A percentile compares a stretch with the other conserved stretches of the same genome.
Evolutionary conservation across 2,888 invertebrate genomes (phyloP).

Genomic region (Yponomeuta malinellus): DNA sequence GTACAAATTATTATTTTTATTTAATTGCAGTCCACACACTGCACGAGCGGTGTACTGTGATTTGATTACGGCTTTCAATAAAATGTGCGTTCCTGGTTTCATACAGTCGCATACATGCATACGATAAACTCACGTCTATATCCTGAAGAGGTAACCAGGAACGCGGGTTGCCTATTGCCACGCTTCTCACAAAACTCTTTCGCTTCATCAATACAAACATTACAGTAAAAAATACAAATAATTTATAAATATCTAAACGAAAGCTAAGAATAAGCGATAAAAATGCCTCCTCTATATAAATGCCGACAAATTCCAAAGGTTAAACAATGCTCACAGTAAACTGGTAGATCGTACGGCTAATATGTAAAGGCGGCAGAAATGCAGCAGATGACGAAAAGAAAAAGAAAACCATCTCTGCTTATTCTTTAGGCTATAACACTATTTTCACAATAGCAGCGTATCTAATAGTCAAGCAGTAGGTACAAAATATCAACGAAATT

Average conservation of each 20-base stretch:
- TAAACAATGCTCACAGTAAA: neutral
- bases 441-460: constrained; percentile 7
- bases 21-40: neutral
- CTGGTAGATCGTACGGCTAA: neutral
- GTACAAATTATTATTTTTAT: too few relatives aligned
- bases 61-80: neutral
- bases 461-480: constrained; percentile 6
- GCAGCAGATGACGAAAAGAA: neutral
- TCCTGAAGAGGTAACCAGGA: too few relatives aligned
- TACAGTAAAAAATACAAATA: neutral
- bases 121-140: too few relatives aligned
- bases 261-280: constrained; percentile 12
- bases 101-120: neutral
- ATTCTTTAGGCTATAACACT: constrained; percentile 11
- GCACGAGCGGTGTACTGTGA: neutral
- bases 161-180: too few relatives aligned
- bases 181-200: too few relatives aligned
- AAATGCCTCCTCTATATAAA: constrained; percentile 12
- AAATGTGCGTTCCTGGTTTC: neutral
- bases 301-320: constrained; percentile 1
- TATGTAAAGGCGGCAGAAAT: constrained; percentile 12
- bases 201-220: too few relatives aligned
- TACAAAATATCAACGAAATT: neutral
- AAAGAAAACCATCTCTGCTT: neutral
- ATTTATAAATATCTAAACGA: neutral